Conservation (phyloP, 1,140 invertebrate species). For the Drusus annulatus region DNA sequence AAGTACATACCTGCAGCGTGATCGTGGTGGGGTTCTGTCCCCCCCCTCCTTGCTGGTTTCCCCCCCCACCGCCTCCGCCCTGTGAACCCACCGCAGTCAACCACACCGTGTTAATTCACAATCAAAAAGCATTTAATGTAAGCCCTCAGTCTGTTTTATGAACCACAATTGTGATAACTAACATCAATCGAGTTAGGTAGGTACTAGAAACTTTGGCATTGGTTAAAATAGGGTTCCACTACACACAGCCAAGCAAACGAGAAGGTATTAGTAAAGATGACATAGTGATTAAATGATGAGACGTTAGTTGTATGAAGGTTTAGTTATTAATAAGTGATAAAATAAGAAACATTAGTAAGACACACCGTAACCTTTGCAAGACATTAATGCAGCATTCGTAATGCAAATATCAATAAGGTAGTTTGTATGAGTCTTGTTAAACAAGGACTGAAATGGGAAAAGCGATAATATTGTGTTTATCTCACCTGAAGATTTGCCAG, state of each 20-base stretch:
- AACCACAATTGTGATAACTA: too few relatives aligned
- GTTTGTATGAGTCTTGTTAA: too few relatives aligned
- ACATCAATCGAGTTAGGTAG: too few relatives aligned
- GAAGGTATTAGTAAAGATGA: not conserved
- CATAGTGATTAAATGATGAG: too few relatives aligned
- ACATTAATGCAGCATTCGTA: too few relatives aligned
- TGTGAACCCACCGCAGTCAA: constrained; percentile 60
- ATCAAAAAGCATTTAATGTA: constrained; percentile 10
- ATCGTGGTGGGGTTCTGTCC: constrained; percentile 65
- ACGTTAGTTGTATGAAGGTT: too few relatives aligned
- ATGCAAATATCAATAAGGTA: too few relatives aligned
- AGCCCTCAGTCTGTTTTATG: too few relatives aligned
- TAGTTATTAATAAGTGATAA: too few relatives aligned
- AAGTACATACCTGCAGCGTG: constrained; percentile 65
- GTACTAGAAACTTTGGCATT: not conserved
- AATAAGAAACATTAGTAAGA: not conserved
- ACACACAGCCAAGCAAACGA: constrained; percentile 1
- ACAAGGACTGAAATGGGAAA: too few relatives aligned
- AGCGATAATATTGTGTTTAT: not conserved
- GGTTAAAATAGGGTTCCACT: constrained; percentile 2
- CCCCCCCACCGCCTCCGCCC: constrained; percentile 63
- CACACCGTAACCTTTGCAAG: too few relatives aligned
- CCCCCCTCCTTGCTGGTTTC: constrained; percentile 61
- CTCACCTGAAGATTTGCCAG: constrained; percentile 73
- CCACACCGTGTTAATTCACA: constrained; percentile 26